A percentile compares a stretch with the other conserved stretches of the same genome.
These are phyloP conservation scores for Clarias batrachus DNA, from an alignment of 2,113 vertebrate species.

Conservation along the genomic window DNA sequence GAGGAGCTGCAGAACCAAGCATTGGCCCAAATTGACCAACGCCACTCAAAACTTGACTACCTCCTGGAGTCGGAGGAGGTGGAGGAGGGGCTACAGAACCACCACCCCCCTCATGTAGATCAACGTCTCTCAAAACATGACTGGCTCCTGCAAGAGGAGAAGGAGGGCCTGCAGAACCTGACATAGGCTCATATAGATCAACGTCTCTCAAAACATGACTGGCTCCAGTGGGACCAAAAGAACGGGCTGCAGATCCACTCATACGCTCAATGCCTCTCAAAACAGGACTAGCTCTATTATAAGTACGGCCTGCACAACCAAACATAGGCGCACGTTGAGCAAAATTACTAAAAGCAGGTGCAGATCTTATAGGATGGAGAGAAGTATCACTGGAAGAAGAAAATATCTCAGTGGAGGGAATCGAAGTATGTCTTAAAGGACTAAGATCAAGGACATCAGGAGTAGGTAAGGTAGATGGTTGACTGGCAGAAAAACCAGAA, in stretches of 20 bases:
- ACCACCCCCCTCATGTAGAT: too few species aligned
- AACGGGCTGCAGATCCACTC: too few species aligned
- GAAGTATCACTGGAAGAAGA: neutral
- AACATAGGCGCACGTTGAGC: neutral
- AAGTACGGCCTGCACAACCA: neutral
- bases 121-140: too few species aligned
- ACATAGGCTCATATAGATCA: too few species aligned
- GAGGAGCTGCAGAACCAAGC: neutral
- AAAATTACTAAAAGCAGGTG: neutral
- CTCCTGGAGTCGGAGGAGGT: neutral
- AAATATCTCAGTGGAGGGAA: too few species aligned
- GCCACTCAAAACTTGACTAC: neutral
- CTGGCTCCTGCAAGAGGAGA: too few species aligned
- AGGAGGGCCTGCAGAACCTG: too few species aligned
- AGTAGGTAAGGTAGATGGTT: neutral
- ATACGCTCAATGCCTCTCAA: too few species aligned
- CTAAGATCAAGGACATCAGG: neutral
- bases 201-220: too few species aligned
- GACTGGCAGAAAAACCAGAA: neutral
- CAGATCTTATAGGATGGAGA: neutral
- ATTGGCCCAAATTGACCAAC: neutral
- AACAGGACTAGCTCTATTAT: too few species aligned
- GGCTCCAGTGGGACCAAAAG: too few species aligned
- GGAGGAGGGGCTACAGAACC: neutral
- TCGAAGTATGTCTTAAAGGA: fast-evolving